A percentile compares a stretch with the other conserved stretches of the same genome.
Conservation (phyloP, 2,113 vertebrate genomes). For the Apodemus sylvaticus region DNA sequence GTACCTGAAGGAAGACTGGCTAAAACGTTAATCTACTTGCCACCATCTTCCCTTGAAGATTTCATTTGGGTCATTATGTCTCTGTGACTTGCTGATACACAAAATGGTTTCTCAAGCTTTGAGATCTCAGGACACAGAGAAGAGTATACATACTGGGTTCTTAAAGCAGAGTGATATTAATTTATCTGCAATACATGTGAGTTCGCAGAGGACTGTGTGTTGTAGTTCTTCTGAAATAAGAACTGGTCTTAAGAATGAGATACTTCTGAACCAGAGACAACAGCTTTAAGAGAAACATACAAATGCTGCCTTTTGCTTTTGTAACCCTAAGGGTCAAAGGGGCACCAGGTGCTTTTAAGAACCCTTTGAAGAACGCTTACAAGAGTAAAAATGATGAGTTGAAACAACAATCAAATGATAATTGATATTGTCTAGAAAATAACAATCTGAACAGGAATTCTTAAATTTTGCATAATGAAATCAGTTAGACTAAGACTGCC, state of each 20-base stretch:
- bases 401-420: neutral
- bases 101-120: no score
- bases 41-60: no score
- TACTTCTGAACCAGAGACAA: neutral
- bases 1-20: no score
- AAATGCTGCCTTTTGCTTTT: neutral
- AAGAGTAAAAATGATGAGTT: neutral
- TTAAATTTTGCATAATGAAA: neutral
- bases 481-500: neutral
- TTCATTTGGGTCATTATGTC: no score
- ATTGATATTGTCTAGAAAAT: neutral
- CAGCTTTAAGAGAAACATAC: neutral
- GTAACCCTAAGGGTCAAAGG: neutral
- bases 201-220: neutral
- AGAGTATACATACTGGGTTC: no score
- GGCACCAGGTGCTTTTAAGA: neutral
- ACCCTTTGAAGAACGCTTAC: neutral
- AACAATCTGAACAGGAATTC: neutral
- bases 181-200: no score
- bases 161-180: no score
- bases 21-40: no score
- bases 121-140: no score
- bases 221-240: neutral
- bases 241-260: neutral
- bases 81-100: no score